Conservation (phyloP, 2,113 vertebrate genomes). For the Salvelinus fontinalis region DNA sequence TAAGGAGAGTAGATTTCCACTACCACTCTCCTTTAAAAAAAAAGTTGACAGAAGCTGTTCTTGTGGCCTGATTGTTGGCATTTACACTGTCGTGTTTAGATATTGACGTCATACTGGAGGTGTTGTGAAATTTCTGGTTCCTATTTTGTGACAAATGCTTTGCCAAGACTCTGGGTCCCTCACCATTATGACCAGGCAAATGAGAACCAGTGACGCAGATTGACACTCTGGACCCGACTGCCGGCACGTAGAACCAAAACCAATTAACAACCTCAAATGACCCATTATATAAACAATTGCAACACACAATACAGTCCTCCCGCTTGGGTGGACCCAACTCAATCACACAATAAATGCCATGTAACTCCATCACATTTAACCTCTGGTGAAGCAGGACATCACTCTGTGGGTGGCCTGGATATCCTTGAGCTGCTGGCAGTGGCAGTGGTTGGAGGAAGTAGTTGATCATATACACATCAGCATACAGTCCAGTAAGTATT, state of each 20-base stretch:
- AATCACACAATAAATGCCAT: not conserved
- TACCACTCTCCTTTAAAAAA: too few species aligned
- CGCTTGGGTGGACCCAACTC: constrained; percentile 8
- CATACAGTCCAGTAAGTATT: too few species aligned
- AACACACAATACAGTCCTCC: constrained; percentile 11
- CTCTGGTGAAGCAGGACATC: not conserved
- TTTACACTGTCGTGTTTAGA: not conserved
- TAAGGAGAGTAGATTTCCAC: too few species aligned
- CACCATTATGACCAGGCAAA: not conserved
- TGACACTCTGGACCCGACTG: constrained; percentile 10
- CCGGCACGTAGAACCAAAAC: constrained; percentile 18
- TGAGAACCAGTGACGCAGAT: constrained; percentile 8
- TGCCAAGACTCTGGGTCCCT: not conserved
- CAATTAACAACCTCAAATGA: constrained; percentile 35
- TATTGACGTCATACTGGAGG: not conserved
- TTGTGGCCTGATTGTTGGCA: too few species aligned
- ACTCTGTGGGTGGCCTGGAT: not conserved
- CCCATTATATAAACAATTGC: constrained; percentile 42
- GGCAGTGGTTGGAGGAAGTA: not conserved
- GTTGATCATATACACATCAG: not conserved
- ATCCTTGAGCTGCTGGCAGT: not conserved
- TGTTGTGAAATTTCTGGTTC: not conserved
- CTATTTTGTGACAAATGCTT: not conserved
- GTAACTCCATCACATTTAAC: not conserved
- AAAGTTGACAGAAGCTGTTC: too few species aligned